These are phyloP conservation scores for Vespertilio murinus DNA, from an alignment of 2,797 vertebrate genomes.

Conservation along the genomic window DNA sequence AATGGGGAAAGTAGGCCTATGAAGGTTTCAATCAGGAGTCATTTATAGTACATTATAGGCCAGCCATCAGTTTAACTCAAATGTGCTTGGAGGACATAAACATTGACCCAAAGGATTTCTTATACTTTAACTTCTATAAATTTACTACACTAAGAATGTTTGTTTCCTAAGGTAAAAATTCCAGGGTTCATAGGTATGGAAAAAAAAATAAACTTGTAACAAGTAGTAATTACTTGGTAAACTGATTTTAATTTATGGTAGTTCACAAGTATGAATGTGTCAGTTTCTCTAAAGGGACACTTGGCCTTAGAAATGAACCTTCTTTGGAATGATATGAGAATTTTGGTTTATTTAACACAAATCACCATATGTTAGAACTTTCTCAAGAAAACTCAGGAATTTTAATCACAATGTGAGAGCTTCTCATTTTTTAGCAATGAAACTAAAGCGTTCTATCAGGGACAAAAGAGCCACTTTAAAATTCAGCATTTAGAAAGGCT, in stretches of 20 bases:
- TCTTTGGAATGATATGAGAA: not conserved
- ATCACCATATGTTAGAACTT: not conserved
- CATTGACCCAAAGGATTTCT: not conserved
- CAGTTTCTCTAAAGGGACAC: not conserved
- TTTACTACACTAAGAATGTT: slow-evolving; percentile 5
- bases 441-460: not conserved
- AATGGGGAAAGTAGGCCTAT: not conserved
- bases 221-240: not conserved
- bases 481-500: not conserved
- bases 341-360: not conserved
- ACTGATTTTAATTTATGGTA: not conserved
- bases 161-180: slow-evolving; percentile 10
- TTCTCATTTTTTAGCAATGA: not conserved
- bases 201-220: not conserved
- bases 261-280: not conserved
- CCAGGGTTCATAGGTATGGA: not conserved
- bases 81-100: not conserved
- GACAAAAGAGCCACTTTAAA: not conserved
- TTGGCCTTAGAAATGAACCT: not conserved
- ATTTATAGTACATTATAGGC: not conserved
- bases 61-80: not conserved
- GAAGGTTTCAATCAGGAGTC: not conserved
- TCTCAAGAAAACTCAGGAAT: not conserved
- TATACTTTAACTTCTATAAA: not conserved
- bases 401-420: not conserved